Conservation (phyloP, 2,888 invertebrate species). For the Acanthococcus lagerstroemiae region DNA sequence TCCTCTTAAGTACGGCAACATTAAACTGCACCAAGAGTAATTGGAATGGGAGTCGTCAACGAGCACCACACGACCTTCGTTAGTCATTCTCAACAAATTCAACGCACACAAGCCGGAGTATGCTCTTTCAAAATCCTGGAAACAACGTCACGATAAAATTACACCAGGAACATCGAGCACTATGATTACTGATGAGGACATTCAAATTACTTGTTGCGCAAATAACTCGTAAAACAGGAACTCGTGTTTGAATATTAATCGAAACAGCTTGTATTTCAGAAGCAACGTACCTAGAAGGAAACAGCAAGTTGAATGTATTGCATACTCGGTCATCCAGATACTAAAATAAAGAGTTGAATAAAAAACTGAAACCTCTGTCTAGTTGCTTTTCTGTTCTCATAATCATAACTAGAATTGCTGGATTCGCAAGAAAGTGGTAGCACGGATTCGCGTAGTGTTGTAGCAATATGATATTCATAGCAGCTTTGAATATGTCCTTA, state of each 20-base stretch:
- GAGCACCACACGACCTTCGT: neutral
- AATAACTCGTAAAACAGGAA: constrained; percentile 5
- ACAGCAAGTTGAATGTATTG: too few species aligned
- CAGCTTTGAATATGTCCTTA: constrained; percentile 1
- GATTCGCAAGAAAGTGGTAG: constrained; percentile 19
- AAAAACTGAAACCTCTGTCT: neutral
- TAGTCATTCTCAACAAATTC: neutral
- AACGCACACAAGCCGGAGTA: neutral
- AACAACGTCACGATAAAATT: neutral
- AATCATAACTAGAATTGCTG: constrained; percentile 8
- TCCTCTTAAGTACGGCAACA: constrained; percentile 14
- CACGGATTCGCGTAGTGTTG: constrained; percentile 25
- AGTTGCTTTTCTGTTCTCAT: neutral
- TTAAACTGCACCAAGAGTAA: neutral
- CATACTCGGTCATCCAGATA: too few species aligned
- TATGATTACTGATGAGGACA: neutral
- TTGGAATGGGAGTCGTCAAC: neutral
- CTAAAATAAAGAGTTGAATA: neutral
- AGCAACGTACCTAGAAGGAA: neutral
- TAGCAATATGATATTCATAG: constrained; percentile 12
- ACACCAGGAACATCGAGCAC: neutral
- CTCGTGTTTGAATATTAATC: constrained; percentile 18
- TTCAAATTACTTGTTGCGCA: neutral
- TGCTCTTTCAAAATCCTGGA: constrained; percentile 1
- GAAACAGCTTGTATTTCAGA: neutral